Evolutionary conservation across 2,797 vertebrate species (phyloP).

Genomic region (Antennarius maculatus): DNA sequence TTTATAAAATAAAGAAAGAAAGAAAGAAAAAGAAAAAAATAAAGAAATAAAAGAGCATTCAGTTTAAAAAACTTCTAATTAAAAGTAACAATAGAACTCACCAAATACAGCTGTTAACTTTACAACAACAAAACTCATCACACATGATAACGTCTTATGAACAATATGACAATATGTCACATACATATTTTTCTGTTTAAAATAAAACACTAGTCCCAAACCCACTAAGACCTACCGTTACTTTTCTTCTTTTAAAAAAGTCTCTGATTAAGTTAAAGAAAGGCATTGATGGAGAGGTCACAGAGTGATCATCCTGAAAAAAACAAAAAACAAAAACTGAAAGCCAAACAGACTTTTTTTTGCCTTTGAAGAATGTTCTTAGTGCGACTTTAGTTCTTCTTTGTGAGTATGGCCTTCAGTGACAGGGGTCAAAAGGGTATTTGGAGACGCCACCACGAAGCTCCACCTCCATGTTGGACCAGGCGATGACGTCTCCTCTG

Average conservation of each 20-base stretch:
- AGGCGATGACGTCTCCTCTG: slow-evolving; percentile 83
- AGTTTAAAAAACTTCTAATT: slow-evolving; percentile 30
- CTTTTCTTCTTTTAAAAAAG: slow-evolving; percentile 33
- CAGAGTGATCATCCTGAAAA: slow-evolving; percentile 4
- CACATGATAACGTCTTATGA: slow-evolving; percentile 37
- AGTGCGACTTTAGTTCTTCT: neutral
- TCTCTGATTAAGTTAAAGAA: slow-evolving; percentile 46
- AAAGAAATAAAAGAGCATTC: slow-evolving; percentile 57
- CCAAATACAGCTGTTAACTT: slow-evolving; percentile 29
- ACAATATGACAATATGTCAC: slow-evolving; percentile 77
- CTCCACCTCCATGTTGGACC: slow-evolving; percentile 82
- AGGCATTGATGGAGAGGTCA: slow-evolving; percentile 61
- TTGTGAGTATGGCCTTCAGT: slow-evolving; percentile 60
- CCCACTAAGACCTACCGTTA: slow-evolving; percentile 5
- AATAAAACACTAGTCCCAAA: slow-evolving; percentile 45
- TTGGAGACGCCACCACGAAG: slow-evolving; percentile 84
- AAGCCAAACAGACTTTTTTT: slow-evolving; percentile 1
- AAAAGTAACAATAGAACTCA: slow-evolving; percentile 31
- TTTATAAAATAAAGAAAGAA: slow-evolving; percentile 36
- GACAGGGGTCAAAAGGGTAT: slow-evolving; percentile 85
- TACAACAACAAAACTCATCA: slow-evolving; percentile 29
- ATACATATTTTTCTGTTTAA: slow-evolving; percentile 54
- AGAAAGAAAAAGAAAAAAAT: slow-evolving; percentile 39
- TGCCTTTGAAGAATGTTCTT: slow-evolving; percentile 7
- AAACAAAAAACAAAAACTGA: neutral